Conservation (phyloP, 2,797 vertebrate species). For the Decapterus maruadsi region DNA sequence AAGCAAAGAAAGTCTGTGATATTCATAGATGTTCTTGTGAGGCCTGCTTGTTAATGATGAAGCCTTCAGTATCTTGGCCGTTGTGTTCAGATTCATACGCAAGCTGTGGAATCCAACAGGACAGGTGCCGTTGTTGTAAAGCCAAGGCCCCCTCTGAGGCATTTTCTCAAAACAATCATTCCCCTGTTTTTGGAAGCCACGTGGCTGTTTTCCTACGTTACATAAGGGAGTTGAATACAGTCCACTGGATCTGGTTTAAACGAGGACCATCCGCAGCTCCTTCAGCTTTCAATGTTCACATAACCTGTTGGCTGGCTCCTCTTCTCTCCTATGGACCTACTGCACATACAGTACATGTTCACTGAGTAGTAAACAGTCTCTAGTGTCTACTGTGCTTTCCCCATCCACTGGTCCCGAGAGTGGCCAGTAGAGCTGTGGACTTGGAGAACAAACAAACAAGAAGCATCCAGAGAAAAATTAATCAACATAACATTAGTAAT, state of each 20-base stretch:
- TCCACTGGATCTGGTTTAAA: slow-evolving; percentile 61
- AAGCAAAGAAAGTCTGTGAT: slow-evolving; percentile 18
- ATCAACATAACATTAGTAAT: slow-evolving; percentile 16
- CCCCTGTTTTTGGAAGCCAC: slow-evolving; percentile 62
- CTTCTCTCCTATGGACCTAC: slow-evolving; percentile 10
- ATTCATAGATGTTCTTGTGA: slow-evolving; percentile 15
- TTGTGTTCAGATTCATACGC: slow-evolving; percentile 36
- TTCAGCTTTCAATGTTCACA: slow-evolving; percentile 28
- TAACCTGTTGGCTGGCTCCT: slow-evolving; percentile 31
- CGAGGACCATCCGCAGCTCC: slow-evolving; percentile 40
- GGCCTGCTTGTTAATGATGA: background rate
- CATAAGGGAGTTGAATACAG: slow-evolving; percentile 73
- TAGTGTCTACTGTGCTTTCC: slow-evolving; percentile 50
- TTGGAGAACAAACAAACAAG: slow-evolving; percentile 54
- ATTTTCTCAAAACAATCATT: slow-evolving; percentile 64
- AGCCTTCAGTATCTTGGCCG: slow-evolving; percentile 34
- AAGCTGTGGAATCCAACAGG: slow-evolving; percentile 53
- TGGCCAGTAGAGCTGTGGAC: slow-evolving; percentile 64
- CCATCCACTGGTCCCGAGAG: slow-evolving; percentile 63
- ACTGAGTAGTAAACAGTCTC: slow-evolving; percentile 12
- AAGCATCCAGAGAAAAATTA: slow-evolving; percentile 36
- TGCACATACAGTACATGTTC: slow-evolving; percentile 45
- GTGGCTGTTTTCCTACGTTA: slow-evolving; percentile 76
- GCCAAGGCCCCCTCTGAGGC: slow-evolving; percentile 56
- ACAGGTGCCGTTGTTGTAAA: slow-evolving; percentile 63